Base-by-base conservation (phyloP, 2,113 vertebrate species). In the Lipophrys pholis region DNA sequence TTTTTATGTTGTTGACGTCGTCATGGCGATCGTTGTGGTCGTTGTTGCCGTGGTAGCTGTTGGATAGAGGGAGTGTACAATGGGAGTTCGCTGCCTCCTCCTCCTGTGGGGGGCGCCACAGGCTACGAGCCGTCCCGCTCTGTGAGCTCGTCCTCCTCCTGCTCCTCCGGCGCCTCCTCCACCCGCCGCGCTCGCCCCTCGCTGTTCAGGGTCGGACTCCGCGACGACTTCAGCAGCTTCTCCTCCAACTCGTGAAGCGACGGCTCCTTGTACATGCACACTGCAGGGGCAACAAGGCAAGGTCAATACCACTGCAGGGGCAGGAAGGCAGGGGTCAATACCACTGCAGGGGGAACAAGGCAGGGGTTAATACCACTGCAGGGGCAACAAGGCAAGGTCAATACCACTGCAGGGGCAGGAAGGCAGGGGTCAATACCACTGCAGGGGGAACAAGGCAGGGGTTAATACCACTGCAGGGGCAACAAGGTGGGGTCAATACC, bases 231-330 rank as follows among this genome's bases (percentile, higher is more conserved):
- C 88, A 95, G 94, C 83, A 97, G 95, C 88, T 97, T 98, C 91
- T 99, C 97, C 91, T 97, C 97, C 16, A 99, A 95, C 92, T 99
- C 97, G 87, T 99, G 97, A 93, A 99, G 93, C 36, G 97, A 98
- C 70, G 97, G 97, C 93, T 99, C 97, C 94, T 97, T 98, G 89
- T 99, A 99, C 97, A 99, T 99, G 91, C 97, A 99, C 85, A 99
- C 97, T 99, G 94, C 5, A 39, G 14, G 8, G 7, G 3, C 30
- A 8, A 51, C 36, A 6, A 35, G 43, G 5, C n/a, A 7, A 30
- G 21, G 21, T 30, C 21, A 30, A 4, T 30, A 30, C 21, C 21
- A 30, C 21, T 30, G 21, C 2, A 30, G 21, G 21, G 21, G 21
- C 21, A 30, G 21, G 21, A 30, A 4, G 21, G 21, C 2, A 4